Evolutionary conservation across 2,797 vertebrate species (phyloP).

Genomic region (Diplodus sargus): DNA sequence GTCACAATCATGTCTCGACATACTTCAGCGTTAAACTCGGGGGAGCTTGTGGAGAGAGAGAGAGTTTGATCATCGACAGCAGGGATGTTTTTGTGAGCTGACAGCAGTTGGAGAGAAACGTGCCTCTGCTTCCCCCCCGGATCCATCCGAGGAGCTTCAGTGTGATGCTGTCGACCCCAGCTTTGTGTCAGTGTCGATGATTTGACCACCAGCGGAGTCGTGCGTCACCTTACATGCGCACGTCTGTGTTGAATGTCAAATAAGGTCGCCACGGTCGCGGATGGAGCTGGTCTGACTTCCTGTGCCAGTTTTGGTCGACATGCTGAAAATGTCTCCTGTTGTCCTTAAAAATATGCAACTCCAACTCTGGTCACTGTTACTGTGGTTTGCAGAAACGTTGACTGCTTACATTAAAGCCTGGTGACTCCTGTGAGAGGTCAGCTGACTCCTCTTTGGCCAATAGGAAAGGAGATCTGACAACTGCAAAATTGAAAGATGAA

Average conservation of each 20-base stretch:
- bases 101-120: neutral
- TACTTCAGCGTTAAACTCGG: neutral
- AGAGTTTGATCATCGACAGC: neutral
- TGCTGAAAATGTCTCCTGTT: no score
- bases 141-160: neutral
- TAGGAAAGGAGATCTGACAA: conserved; percentile 3
- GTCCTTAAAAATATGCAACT: no score
- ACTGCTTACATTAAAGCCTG: no score
- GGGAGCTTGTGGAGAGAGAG: neutral
- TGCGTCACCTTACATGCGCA: no score
- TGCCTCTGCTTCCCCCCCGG: neutral
- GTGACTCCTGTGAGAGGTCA: no score
- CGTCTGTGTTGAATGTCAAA: no score
- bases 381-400: no score
- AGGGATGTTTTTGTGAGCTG: neutral
- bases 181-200: neutral
- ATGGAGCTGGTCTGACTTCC: no score
- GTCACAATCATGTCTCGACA: conserved; percentile 55
- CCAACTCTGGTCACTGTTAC: no score
- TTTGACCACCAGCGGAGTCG: neutral
- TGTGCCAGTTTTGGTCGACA: no score
- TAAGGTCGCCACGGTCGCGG: no score
- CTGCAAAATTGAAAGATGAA: neutral
- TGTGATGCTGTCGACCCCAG: neutral
- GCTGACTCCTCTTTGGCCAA: no score